These are phyloP conservation scores for Lithophane ornitopus DNA, from an alignment of 2,888 invertebrate species.

Conservation along the genomic window DNA sequence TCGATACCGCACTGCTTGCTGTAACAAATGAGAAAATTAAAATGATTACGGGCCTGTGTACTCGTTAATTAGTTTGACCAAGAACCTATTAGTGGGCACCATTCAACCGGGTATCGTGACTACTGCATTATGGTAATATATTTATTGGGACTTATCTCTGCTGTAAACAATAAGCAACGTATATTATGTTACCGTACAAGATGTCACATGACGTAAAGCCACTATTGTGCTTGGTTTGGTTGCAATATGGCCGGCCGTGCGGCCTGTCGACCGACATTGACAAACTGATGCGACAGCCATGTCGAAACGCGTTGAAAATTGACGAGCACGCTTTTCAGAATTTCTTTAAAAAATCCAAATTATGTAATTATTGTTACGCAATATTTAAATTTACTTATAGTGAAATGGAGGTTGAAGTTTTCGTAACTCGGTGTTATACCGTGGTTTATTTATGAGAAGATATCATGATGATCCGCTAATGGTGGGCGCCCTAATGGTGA, in stretches of 20 bases:
- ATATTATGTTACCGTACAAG: constrained; percentile 30
- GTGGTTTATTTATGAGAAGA: constrained; percentile 42
- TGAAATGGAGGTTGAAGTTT: constrained; percentile 45
- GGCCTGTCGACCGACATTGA: constrained; percentile 60
- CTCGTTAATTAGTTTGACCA: constrained; percentile 60
- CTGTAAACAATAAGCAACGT: constrained; percentile 18
- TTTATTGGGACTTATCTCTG: constrained; percentile 32
- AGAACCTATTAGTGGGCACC: constrained; percentile 46
- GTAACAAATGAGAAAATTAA: constrained; percentile 67
- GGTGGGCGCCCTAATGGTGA: constrained; percentile 69
- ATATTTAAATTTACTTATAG: constrained; percentile 50
- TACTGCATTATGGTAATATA: constrained; percentile 40
- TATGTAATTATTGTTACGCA: constrained; percentile 58
- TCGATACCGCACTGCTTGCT: constrained; percentile 59
- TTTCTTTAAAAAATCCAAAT: constrained; percentile 64
- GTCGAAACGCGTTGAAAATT: constrained; percentile 70
- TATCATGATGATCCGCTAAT: constrained; percentile 60
- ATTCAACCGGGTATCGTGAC: constrained; percentile 56
- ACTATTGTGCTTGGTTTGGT: constrained; percentile 42
- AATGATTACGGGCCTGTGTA: constrained; percentile 50
- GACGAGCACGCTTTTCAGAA: constrained; percentile 68
- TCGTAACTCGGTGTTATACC: constrained; percentile 49
- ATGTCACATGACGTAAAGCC: constrained; percentile 30
- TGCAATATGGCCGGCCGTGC: constrained; percentile 57
- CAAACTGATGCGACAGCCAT: constrained; percentile 66